Conservation (phyloP, 1,140 invertebrate genomes). For the Argopecten irradians region DNA sequence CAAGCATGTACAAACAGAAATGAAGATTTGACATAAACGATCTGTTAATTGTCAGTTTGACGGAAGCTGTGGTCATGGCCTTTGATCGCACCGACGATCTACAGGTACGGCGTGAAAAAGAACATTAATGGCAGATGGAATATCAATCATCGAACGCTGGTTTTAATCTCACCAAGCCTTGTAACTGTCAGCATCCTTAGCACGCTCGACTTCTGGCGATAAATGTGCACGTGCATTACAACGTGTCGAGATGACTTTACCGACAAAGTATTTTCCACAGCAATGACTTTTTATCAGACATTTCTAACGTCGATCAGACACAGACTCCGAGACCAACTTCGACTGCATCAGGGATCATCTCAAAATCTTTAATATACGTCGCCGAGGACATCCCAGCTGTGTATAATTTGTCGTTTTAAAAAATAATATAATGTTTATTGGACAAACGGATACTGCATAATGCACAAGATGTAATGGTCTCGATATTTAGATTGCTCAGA, state of each 20-base stretch:
- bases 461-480: no score
- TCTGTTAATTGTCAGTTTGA: slow-evolving; percentile 16
- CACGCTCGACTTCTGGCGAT: neutral
- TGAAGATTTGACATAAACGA: neutral
- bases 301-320: no score
- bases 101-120: slow-evolving; percentile 9
- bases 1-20: neutral
- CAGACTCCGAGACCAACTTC: no score
- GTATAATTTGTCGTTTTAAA: no score
- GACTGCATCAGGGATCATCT: no score
- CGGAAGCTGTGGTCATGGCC: neutral
- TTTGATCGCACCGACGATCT: neutral
- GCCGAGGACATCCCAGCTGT: no score
- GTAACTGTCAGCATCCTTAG: neutral
- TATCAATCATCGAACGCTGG: neutral
- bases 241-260: neutral
- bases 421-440: no score
- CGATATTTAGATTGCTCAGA: no score
- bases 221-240: neutral
- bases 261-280: no score
- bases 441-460: no score
- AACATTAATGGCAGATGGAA: slow-evolving; percentile 9
- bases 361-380: no score
- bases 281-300: no score
- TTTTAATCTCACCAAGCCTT: neutral